phyloP scores from a whole-genome alignment of 2,113 vertebrate genomes.

The Ciconia boyciana region DNA sequence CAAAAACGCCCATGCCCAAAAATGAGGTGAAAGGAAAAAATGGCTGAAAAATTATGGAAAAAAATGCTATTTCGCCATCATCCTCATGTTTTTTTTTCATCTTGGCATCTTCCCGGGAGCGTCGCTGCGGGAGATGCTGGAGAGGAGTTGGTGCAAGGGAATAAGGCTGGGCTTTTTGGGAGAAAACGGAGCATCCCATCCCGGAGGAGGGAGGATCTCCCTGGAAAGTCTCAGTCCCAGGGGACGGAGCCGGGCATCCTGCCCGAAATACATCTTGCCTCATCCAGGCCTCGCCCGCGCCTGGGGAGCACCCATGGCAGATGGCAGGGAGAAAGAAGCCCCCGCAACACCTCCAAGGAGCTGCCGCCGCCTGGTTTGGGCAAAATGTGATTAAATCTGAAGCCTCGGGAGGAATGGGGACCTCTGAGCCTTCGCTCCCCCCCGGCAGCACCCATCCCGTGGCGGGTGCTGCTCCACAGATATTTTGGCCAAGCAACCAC shows the following conservation, averaged over 20 bases:
- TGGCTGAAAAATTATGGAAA: neutral
- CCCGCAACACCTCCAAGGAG: neutral
- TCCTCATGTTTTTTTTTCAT: neutral
- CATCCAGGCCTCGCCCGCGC: fast-evolving
- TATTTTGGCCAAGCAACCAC: neutral
- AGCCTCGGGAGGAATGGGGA: fast-evolving
- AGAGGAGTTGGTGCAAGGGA: neutral
- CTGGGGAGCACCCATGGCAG: neutral
- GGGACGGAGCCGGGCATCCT: neutral
- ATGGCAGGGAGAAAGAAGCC: neutral
- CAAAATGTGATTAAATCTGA: fast-evolving
- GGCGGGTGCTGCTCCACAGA: fast-evolving
- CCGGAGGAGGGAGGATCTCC: neutral
- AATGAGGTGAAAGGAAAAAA: neutral
- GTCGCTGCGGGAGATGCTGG: neutral
- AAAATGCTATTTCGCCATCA: fast-evolving
- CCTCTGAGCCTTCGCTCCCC: fast-evolving
- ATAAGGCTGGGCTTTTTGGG: neutral
- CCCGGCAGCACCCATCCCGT: fast-evolving
- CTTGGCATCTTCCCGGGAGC: neutral
- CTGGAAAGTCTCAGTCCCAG: fast-evolving
- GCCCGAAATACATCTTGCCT: neutral
- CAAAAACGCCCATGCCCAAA: fast-evolving
- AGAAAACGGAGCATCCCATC: fast-evolving
- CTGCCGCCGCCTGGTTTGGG: neutral